A percentile compares a stretch with the other conserved stretches of the same genome.
Conservation (phyloP, 2,888 invertebrate genomes). For the Clunio marinus region DNA sequence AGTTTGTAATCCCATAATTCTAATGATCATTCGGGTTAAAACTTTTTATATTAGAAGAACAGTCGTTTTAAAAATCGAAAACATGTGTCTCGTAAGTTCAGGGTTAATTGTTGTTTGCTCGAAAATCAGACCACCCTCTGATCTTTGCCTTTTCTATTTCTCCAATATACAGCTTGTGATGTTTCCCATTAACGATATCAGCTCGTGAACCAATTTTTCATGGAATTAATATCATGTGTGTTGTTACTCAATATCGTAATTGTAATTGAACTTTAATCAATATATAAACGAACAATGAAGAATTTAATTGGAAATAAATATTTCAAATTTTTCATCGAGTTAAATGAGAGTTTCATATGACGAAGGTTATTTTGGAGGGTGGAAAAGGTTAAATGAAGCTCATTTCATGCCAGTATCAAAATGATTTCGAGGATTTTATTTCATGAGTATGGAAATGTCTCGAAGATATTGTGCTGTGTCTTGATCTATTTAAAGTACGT, state of each 20-base stretch:
- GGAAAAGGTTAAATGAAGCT: background rate
- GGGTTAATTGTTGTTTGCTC: constrained; percentile 33
- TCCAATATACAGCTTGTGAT: no score
- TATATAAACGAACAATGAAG: background rate
- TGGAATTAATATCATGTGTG: no score
- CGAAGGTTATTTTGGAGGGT: background rate
- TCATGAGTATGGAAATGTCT: background rate
- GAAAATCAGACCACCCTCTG: constrained; percentile 33
- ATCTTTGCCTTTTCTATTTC: background rate
- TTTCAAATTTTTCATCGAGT: constrained; percentile 21
- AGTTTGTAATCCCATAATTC: background rate
- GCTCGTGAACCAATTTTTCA: no score
- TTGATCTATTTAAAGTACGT: no score
- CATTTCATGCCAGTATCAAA: background rate
- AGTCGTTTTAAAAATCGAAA: constrained; percentile 30
- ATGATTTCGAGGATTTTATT: background rate
- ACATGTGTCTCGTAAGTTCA: constrained; percentile 26
- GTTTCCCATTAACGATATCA: no score
- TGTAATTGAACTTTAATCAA: constrained; percentile 30
- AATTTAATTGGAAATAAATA: constrained; percentile 31
- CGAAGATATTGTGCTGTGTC: no score
- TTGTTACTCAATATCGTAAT: no score
- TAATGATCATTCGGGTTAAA: background rate
- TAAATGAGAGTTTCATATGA: background rate
- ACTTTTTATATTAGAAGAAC: no score